Evolutionary conservation across 2,888 invertebrate genomes (phyloP), one percentile per base, ranked within the genome.

Genomic region (Bellardia pandia): DNA sequence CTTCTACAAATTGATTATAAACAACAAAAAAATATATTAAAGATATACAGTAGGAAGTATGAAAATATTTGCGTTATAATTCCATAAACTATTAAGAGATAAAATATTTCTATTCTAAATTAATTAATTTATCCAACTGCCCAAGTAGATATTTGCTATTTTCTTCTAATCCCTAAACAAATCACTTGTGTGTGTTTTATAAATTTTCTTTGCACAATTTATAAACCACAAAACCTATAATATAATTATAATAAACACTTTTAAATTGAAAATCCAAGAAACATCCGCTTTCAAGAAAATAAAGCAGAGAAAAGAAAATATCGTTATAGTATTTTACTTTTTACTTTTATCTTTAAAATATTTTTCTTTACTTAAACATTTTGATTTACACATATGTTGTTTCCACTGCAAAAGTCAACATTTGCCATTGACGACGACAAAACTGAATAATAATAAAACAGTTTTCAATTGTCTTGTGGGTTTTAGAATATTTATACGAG

Each of bases 181-280:
- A 37, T 58, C 16, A 16, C 42, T 33, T 64, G 72, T 58, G 74
- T 23, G 14, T 9, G 37, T 51, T 33, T 60, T 45, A 13, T 51
- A 11, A 78, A 45, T 7, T 66, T 56, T 48, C 2, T 48, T 30
- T 69, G 16, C 66, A 60, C 42, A 51, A 23, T 72, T 76, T 45
- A 62, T 76, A 42, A 62, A 71, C 40, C 16, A 58, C 51, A 62
- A 51, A 84, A 80, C 37, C 69, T 51, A 86, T 79, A 79, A 83
- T 83, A 71, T 68, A 81, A 80, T 81, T 87, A 62, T 71, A 78
- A 78, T 75, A 85, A 87, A 87, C 78, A 87, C 85, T 78, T 87
- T 87, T 53, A 87, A 82, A 78, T 87, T 80, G 69, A 84, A 81
- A 85, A 78, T 75, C 77, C 75, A 82, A 78, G 62, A 82, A 80